Evolutionary conservation across 2,888 invertebrate genomes (phyloP), one percentile per base, ranked within the genome.

Genomic region (Cheilosia vernalis): DNA sequence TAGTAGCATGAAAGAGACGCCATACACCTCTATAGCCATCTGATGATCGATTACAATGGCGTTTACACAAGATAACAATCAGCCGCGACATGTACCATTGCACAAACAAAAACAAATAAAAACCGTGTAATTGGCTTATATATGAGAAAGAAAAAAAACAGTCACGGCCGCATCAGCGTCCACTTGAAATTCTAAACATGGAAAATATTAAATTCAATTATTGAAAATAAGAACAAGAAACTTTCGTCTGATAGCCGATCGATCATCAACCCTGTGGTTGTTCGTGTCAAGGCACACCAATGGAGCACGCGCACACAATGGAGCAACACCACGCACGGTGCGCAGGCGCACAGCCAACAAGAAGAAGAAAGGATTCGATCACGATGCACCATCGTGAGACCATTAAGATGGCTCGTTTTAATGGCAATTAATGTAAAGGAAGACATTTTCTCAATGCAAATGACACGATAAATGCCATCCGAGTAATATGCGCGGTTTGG

Each of bases 181-280:
- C 74, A 76, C 74, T 84, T 84, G 55, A 84, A 55, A 84, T 84
- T 84, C 84, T 74, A 70, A 80, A 56, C 84, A 84, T 56, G 83
- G 21, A 83, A 83, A 79, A 74, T 80, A 80, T 84, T 80, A 60
- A 61, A 84, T 80, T 76, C 70, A 76, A 82, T 82, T 82, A 74
- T 74, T 33, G 47, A 56, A 73, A 83, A 81, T 63, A 76, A 76
- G 42, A 74, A 56, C 67, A 76, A 49, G 61, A 61, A 60, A 51
- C 2, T 44, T 51, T 40, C 60, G 40, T 55, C 64, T 80, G 66
- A 70, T 44, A 67, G 64, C 58, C 80, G 69, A 84, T 84, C 84
- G 84, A 84, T 84, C 84, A 84, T 84, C 84, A 84, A 80, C 80
- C 84, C 74, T 53, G 70, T 69, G 69, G 30, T 73, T 56, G 78